phyloP scores from a whole-genome alignment of 1,140 invertebrate species.

The Penaeus indicus region DNA sequence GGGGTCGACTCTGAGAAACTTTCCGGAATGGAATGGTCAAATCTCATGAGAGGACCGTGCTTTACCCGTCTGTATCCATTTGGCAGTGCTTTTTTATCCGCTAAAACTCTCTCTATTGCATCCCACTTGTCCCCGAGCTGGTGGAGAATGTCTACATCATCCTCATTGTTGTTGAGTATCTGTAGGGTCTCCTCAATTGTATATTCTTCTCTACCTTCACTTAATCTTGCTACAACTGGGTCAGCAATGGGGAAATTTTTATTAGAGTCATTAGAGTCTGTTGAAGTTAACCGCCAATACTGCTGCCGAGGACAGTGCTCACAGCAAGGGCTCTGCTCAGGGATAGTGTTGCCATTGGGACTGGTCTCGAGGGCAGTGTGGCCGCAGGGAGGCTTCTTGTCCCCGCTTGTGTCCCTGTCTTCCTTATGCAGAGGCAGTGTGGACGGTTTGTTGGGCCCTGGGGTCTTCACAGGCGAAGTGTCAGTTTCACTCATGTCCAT shows the following conservation, averaged over 20 bases:
- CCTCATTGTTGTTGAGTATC: conserved; percentile 61
- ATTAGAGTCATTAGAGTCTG: conserved; percentile 63
- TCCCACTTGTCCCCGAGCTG: conserved; percentile 59
- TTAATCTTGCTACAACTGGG: conserved; percentile 23
- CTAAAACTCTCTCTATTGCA: conserved; percentile 55
- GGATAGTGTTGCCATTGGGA: conserved; percentile 61
- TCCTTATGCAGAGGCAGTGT: conserved; percentile 39
- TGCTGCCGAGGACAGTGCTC: conserved; percentile 59
- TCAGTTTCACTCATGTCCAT: conserved; percentile 68
- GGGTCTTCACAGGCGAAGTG: conserved; percentile 63
- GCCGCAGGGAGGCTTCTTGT: conserved; percentile 34
- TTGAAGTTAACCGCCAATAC: conserved; percentile 56
- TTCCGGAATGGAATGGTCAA: conserved; percentile 47
- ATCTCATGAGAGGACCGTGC: conserved; percentile 50
- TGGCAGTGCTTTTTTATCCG: conserved; percentile 57
- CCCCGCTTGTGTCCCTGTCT: conserved; percentile 37
- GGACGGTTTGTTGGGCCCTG: conserved; percentile 47
- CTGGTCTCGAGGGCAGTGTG: conserved; percentile 54
- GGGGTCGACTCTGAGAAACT: conserved; percentile 49
- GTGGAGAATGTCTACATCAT: conserved; percentile 61
- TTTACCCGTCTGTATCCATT: conserved; percentile 49
- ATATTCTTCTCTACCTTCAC: conserved; percentile 38
- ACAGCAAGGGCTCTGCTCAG: conserved; percentile 58
- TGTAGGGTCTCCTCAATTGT: conserved; percentile 56
- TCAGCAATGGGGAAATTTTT: conserved; percentile 57